Percentiles rank a stretch among this genome's conserved stretches.
Conservation (phyloP, 2,797 vertebrate genomes). For the Acanthopagrus latus region DNA sequence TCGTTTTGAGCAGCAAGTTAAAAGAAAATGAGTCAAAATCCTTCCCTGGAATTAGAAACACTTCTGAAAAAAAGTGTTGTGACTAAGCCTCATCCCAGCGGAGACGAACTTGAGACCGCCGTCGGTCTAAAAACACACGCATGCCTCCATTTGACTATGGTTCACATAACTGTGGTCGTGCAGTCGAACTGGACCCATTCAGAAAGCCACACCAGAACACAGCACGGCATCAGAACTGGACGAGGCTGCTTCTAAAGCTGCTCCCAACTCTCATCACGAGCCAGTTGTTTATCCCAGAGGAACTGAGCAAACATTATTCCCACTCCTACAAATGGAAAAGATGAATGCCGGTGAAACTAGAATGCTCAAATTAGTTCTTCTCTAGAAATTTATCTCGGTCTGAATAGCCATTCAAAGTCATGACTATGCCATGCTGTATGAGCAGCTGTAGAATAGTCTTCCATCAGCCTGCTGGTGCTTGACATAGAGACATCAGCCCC, state of each 20-base stretch:
- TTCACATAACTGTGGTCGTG: constrained; percentile 77
- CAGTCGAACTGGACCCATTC: constrained; percentile 72
- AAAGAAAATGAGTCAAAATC: constrained; percentile 35
- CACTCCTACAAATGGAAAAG: constrained; percentile 36
- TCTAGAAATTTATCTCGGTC: constrained; percentile 17
- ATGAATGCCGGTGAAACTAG: not conserved
- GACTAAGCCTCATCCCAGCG: constrained; percentile 57
- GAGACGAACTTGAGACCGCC: constrained; percentile 58
- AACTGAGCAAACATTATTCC: not conserved
- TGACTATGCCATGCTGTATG: constrained; percentile 27
- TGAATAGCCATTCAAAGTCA: constrained; percentile 64
- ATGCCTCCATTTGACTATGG: constrained; percentile 67
- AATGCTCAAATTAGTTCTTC: constrained; percentile 2
- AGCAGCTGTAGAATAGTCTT: constrained; percentile 69
- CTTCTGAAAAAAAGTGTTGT: constrained; percentile 63
- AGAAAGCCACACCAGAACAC: constrained; percentile 70
- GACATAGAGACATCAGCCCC: constrained; percentile 65
- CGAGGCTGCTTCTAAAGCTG: constrained; percentile 24
- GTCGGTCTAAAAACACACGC: constrained; percentile 65
- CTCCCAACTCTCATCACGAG: not conserved
- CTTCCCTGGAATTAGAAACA: constrained; percentile 43
- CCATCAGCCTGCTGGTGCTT: constrained; percentile 60
- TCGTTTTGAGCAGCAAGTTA: constrained; percentile 38
- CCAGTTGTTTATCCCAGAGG: constrained; percentile 36
- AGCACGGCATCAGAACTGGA: constrained; percentile 34